Percentiles rank a stretch among this genome's conserved stretches.
Conservation (phyloP, 2,888 invertebrate genomes). For the Spodoptera exigua region DNA sequence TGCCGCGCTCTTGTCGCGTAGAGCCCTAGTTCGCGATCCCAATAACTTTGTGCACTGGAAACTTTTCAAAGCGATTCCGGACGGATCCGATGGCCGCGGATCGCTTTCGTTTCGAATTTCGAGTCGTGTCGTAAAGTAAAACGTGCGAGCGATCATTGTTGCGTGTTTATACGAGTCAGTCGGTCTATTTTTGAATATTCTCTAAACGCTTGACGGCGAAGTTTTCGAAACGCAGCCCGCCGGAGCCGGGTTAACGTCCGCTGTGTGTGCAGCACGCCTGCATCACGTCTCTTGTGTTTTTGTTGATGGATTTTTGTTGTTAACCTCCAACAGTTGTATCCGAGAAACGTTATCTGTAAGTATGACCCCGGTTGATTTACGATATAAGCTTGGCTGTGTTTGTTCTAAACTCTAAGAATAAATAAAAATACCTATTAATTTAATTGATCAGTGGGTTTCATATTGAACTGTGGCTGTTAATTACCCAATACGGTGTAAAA, state of each 20-base stretch:
- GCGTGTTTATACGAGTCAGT: constrained; percentile 78
- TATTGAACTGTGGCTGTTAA: constrained; percentile 34
- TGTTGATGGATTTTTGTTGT: constrained; percentile 88
- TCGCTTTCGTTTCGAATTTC: constrained; percentile 69
- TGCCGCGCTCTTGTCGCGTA: constrained; percentile 79
- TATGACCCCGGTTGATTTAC: constrained; percentile 87
- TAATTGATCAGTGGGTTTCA: constrained; percentile 20
- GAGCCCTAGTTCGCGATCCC: constrained; percentile 81
- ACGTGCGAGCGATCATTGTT: constrained; percentile 73
- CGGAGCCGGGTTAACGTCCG: constrained; percentile 87
- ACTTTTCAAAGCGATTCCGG: constrained; percentile 84
- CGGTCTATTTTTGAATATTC: constrained; percentile 89
- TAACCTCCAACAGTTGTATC: constrained; percentile 78
- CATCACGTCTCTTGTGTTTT: constrained; percentile 86
- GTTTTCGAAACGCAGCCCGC: constrained; percentile 88
- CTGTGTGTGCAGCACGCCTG: constrained; percentile 84
- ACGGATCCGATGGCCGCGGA: constrained; percentile 71
- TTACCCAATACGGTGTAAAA: constrained; percentile 35
- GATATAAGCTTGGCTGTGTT: constrained; percentile 79
- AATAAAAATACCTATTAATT: constrained; percentile 31
- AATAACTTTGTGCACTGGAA: constrained; percentile 88
- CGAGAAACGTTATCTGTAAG: constrained; percentile 87
- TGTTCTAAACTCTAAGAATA: constrained; percentile 59
- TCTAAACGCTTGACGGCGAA: constrained; percentile 86
- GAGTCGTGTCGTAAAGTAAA: constrained; percentile 67